Base-by-base conservation (phyloP, 2,113 vertebrate species). In the Cyphomyrus discorhynchus region DNA sequence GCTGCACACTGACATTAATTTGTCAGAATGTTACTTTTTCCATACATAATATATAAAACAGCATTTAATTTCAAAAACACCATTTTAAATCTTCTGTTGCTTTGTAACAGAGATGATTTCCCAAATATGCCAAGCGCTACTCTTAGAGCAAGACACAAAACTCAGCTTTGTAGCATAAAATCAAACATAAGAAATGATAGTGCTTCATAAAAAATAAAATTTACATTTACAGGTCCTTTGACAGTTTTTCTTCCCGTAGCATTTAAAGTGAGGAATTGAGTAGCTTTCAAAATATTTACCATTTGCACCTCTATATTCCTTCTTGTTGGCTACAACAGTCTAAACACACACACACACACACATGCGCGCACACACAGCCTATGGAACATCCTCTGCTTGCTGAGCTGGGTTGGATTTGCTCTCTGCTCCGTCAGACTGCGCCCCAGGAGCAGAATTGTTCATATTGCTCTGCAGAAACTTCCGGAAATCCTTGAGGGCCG, bases 401-500 rank as follows among this genome's bases (percentile, higher is more conserved):
- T 94, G 91, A 74, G 90, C 35, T 5, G 89, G 89, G 2, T 94
- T 92, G 3, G 92, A 92, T 90, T 89, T 93, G 7, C 92, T 86
- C 58, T 90, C 92, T 0, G 83, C 84, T 49, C 88, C 93, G 0
- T 94, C 90, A 3, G 90, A 89, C 9, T 10, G 85, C 1, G 88
- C 58, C 88, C 92, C 42, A 53, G 93, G 46, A 95, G 95, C 86
- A 92, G 3, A 2, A 92, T 31, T 8, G 94, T 93, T 2, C 77
- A 95, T 94, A 3, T 93, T 95, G 87, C 96, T 97, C 95, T 99
- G 98, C 62, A 99, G 93, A 92, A 97, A 99, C 88, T 97, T 97
- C 39, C 98, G 96, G 91, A 99, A 95, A 94, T 99, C 98, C 92
- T 98, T 99, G 13, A 99, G 96, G 89, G 97, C 97, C 0, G 98